phyloP scores from a whole-genome alignment of 2,888 invertebrate genomes.

The Tipula unca region DNA sequence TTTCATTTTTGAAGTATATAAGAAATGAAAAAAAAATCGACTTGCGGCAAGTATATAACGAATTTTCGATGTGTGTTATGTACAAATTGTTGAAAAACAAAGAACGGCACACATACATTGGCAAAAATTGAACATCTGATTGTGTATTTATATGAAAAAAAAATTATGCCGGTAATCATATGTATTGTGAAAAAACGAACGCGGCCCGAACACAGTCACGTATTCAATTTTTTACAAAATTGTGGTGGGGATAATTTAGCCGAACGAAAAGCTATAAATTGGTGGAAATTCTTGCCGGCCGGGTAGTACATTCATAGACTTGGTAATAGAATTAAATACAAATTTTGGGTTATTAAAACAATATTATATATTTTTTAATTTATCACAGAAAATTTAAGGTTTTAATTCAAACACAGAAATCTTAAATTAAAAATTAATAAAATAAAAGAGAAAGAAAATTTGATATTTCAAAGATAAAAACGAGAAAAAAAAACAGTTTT shows the following conservation, averaged over 20 bases:
- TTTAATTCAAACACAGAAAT: slow-evolving; percentile 14
- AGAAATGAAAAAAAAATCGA: background rate
- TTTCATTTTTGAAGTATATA: background rate
- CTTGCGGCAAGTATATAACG: background rate
- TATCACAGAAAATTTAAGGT: background rate
- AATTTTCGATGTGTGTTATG: background rate
- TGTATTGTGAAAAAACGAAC: background rate
- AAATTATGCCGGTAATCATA: slow-evolving; percentile 14
- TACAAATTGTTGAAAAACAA: background rate
- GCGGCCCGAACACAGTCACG: background rate
- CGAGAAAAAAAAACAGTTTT: background rate
- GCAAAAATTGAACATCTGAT: background rate
- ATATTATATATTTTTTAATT: slow-evolving; percentile 1
- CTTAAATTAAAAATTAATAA: background rate
- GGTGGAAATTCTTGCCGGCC: slow-evolving; percentile 35
- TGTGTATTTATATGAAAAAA: background rate
- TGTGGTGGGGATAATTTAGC: background rate
- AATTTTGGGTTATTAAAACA: background rate
- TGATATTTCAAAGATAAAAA: background rate
- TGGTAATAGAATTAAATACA: slow-evolving; percentile 4
- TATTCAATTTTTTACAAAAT: background rate
- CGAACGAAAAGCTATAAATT: slow-evolving; percentile 34
- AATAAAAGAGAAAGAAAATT: background rate
- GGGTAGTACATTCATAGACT: slow-evolving; percentile 25
- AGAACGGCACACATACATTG: background rate